These are phyloP conservation scores for Leptestheria dahalacensis DNA, from an alignment of 1,140 invertebrate species.

Conservation along the genomic window DNA sequence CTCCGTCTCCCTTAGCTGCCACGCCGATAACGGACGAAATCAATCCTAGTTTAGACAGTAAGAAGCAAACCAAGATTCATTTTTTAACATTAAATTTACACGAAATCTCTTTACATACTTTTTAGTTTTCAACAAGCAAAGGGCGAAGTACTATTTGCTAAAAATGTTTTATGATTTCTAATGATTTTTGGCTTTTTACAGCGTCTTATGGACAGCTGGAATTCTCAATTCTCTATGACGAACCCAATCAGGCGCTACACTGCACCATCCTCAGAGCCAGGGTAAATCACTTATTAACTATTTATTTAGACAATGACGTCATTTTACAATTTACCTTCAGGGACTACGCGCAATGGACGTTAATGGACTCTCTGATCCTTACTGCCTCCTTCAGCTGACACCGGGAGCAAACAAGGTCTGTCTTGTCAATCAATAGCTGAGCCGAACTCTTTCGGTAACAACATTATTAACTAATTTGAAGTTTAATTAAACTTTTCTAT, in stretches of 20 bases:
- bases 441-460: not conserved
- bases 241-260: slow-evolving; percentile 52
- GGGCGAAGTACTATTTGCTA: no score
- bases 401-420: slow-evolving; percentile 47
- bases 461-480: no score
- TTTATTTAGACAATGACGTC: not conserved
- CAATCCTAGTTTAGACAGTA: not conserved
- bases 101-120: no score
- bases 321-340: slow-evolving; percentile 23
- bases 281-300: slow-evolving; percentile 18
- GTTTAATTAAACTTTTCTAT: no score
- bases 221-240: slow-evolving; percentile 61
- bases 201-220: slow-evolving; percentile 38
- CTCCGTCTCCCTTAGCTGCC: not conserved
- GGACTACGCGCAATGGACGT: slow-evolving; percentile 72
- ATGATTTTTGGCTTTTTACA: slow-evolving; percentile 2
- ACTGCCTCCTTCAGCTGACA: slow-evolving; percentile 72
- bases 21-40: not conserved
- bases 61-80: no score
- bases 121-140: no score
- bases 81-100: no score
- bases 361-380: slow-evolving; percentile 77
- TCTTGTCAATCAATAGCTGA: not conserved
- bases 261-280: slow-evolving; percentile 56
- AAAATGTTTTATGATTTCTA: no score